Base-by-base conservation (phyloP, 2,888 invertebrate species). In the Stenichneumon culpator region DNA sequence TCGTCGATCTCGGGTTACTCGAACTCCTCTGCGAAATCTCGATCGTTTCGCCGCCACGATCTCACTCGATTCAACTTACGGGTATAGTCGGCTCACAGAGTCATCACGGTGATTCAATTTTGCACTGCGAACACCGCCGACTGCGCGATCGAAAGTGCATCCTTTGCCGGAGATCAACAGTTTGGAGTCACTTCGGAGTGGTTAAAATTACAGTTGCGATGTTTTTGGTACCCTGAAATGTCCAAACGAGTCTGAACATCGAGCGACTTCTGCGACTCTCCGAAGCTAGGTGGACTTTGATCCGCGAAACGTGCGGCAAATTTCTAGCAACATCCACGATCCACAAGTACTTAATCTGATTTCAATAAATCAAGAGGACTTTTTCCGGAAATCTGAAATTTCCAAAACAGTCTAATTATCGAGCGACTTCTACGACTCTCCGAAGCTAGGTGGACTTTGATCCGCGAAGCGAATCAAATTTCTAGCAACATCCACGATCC, bases 21-120 rank as follows among this genome's bases (percentile, higher is more conserved):
- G 72, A 77, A 72, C 72, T 52, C 25, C 47, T 67, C 74, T 79
- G 75, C 79, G 81, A 83, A 75, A 81, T 86, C 78, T 32, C 78
- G 82, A 78, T 79, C 69, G 65, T 74, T 77, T 52, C 60, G 47
- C 79, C 19, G n/a, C 25, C 60, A 44, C 57, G 68, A 84, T 81
- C 73, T 65, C 47, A 72, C 65, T 57, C 14, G 47, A 11, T 25
- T 6, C n/a, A 2, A 19, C 14, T 63, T 9, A 73, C 47, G 47
- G 39, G 69, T 2, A 5, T 50, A 6, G 50, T 60, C 25, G 32
- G 47, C 22, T 32, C 7, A 25, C 11, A n/a, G 0, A 70, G 16
- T 28, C 32, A 7, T n/a, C n/a, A 6, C 16, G 28, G 16, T 28
- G n/a, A 16, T 63, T 32, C 6, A 16, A 63, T 63, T 63, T 63